phyloP scores from a whole-genome alignment of 2,888 invertebrate genomes.

The Cheilosia vernalis region DNA sequence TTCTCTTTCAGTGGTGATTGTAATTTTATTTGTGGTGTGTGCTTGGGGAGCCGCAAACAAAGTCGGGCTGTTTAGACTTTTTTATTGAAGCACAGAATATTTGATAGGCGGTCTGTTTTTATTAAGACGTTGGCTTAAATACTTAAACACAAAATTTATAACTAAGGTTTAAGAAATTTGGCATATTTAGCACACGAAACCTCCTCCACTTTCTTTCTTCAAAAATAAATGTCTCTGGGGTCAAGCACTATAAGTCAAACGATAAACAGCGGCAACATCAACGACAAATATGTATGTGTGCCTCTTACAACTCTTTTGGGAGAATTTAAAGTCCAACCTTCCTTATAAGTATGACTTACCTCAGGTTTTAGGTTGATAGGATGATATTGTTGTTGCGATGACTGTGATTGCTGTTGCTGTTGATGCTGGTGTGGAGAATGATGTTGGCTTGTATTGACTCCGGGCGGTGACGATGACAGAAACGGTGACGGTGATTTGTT shows the following conservation, averaged over 20 bases:
- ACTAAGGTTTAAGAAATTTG: too few relatives aligned
- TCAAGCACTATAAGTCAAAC: too few relatives aligned
- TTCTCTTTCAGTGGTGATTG: conserved; percentile 46
- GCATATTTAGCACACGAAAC: too few relatives aligned
- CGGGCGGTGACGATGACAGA: conserved; percentile 74
- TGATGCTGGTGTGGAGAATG: conserved; percentile 66
- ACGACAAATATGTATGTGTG: neutral
- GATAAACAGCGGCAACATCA: neutral
- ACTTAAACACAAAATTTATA: too few relatives aligned
- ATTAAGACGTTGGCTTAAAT: too few relatives aligned
- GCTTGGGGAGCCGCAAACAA: conserved; percentile 11
- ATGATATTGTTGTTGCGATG: conserved; percentile 76
- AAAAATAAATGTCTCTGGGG: neutral
- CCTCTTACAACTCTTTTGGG: neutral
- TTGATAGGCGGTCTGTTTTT: too few relatives aligned
- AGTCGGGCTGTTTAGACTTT: too few relatives aligned
- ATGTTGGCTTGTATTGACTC: conserved; percentile 64
- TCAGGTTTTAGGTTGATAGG: conserved; percentile 78
- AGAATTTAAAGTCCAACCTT: neutral
- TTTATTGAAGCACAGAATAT: too few relatives aligned
- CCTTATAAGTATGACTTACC: conserved; percentile 74
- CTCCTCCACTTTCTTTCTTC: too few relatives aligned
- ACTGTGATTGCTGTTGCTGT: conserved; percentile 56
- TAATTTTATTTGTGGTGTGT: conserved; percentile 49
- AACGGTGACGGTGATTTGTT: conserved; percentile 76